Conservation (phyloP, 1,140 invertebrate species). For the Heterodera schachtii region DNA sequence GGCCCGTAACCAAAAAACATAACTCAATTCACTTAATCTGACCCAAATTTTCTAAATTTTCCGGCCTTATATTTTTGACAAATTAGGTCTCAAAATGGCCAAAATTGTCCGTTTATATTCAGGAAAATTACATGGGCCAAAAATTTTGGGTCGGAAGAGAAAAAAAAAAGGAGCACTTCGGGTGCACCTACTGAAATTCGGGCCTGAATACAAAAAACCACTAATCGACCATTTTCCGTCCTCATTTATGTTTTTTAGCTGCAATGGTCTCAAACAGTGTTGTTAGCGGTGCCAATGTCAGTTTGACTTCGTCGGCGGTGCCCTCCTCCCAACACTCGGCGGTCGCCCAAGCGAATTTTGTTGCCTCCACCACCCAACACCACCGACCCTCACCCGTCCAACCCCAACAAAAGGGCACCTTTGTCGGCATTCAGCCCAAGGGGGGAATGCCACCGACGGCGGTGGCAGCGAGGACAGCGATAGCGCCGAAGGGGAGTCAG, state of each 20-base stretch:
- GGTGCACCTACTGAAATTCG: no score
- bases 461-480: background rate
- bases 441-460: no score
- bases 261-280: background rate
- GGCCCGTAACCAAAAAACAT: no score
- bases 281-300: constrained; percentile 20
- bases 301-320: constrained; percentile 33
- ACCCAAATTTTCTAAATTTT: background rate
- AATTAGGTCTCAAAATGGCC: no score
- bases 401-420: background rate
- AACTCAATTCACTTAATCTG: no score
- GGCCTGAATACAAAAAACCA: no score
- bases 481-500: background rate
- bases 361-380: background rate
- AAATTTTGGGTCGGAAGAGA: no score
- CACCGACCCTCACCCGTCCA: background rate
- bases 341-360: background rate
- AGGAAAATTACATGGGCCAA: no score
- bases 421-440: background rate
- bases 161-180: no score
- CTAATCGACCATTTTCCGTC: no score
- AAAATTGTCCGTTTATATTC: no score
- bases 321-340: background rate
- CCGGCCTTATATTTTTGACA: no score
- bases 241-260: background rate